These are phyloP conservation scores for Sceloporus undulatus DNA, from an alignment of 2,113 vertebrate species.

Conservation along the genomic window DNA sequence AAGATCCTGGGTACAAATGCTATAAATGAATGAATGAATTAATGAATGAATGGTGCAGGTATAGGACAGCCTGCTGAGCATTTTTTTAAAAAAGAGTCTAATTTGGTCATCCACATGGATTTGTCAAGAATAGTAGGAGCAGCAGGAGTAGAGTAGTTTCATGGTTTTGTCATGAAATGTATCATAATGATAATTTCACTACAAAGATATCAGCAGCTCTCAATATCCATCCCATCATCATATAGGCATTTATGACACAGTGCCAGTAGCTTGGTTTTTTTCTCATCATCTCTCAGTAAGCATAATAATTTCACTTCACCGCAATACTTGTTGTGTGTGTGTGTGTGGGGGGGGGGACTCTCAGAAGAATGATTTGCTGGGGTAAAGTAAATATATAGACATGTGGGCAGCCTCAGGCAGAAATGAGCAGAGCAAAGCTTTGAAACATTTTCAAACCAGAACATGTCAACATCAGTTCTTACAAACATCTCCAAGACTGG, in stretches of 20 bases:
- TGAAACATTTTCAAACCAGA: constrained; percentile 43
- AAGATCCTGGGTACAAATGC: not conserved
- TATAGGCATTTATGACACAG: not conserved
- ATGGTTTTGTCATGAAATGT: too few relatives aligned
- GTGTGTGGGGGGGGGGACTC: not conserved
- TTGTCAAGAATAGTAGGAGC: not conserved
- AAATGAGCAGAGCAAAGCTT: constrained; percentile 5
- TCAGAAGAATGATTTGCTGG: too few relatives aligned
- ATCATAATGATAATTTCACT: too few relatives aligned
- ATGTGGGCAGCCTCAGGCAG: constrained; percentile 49
- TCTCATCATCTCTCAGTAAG: constrained; percentile 26
- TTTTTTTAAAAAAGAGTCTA: too few relatives aligned
- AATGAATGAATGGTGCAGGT: too few relatives aligned
- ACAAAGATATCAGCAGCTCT: not conserved
- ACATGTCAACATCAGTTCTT: constrained; percentile 23
- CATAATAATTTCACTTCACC: constrained; percentile 11
- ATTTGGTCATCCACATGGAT: not conserved
- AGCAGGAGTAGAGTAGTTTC: too few relatives aligned
- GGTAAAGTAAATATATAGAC: not conserved
- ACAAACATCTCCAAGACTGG: constrained; percentile 58
- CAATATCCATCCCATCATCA: constrained; percentile 1
- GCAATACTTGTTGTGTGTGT: not conserved
- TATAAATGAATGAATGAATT: too few relatives aligned
- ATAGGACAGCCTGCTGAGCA: too few relatives aligned
- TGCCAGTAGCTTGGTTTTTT: constrained; percentile 32